These are phyloP conservation scores for Uropetala carovei DNA, from an alignment of 2,888 invertebrate genomes.

Conservation along the genomic window DNA sequence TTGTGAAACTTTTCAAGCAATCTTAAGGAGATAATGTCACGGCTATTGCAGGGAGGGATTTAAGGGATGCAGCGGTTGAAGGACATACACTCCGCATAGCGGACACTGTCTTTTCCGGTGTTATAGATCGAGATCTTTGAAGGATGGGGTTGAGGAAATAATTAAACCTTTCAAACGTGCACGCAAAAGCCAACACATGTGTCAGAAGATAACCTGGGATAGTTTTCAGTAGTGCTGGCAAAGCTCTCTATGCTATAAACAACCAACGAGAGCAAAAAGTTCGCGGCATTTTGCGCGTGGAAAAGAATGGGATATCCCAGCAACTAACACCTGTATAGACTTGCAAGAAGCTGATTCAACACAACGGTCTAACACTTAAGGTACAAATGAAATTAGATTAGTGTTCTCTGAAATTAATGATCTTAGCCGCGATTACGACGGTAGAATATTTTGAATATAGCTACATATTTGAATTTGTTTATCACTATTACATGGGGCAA, in stretches of 20 bases:
- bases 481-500: no score
- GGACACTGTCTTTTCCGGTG: conserved; percentile 36
- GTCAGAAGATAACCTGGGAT: conserved; percentile 45
- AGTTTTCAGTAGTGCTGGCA: conserved; percentile 39
- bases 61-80: conserved; percentile 42
- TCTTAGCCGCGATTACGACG: background rate
- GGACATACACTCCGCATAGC: conserved; percentile 35
- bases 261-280: background rate
- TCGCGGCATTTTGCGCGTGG: background rate
- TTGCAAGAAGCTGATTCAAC: conserved; percentile 10
- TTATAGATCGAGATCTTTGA: conserved; percentile 56
- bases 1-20: conserved; percentile 23
- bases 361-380: background rate
- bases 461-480: no score
- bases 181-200: conserved; percentile 47
- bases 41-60: conserved; percentile 48
- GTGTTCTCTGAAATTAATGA: conserved; percentile 4
- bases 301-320: conserved; percentile 1
- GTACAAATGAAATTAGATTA: conserved; percentile 4
- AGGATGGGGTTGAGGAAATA: conserved; percentile 53
- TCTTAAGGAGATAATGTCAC: conserved; percentile 46
- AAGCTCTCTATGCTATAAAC: conserved; percentile 32
- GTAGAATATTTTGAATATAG: no score
- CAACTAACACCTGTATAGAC: conserved; percentile 6
- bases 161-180: conserved; percentile 56